phyloP scores from a whole-genome alignment of 2,797 vertebrate genomes.

The Acrossocheilus wenchowensis region DNA sequence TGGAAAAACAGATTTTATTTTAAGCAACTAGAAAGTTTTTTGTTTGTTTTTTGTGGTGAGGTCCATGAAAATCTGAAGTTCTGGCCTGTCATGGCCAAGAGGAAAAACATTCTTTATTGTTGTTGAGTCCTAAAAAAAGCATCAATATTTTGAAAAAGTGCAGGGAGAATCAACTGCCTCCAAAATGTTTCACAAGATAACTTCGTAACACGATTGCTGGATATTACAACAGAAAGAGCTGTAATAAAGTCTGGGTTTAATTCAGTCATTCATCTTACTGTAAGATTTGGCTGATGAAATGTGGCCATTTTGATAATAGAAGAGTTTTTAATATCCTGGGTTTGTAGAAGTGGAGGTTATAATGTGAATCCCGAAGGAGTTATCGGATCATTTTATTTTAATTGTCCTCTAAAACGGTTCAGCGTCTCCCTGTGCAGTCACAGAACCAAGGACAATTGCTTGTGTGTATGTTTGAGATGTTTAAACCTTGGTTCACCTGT shows the following conservation, averaged over 20 bases:
- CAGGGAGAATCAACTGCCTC: slow-evolving; percentile 1
- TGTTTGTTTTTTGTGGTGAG: neutral
- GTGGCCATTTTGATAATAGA: slow-evolving; percentile 41
- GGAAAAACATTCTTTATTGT: neutral
- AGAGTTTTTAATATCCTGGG: slow-evolving; percentile 46
- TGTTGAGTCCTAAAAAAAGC: neutral
- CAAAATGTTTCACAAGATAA: slow-evolving; percentile 19
- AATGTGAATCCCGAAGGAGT: slow-evolving; percentile 27
- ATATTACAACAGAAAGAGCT: slow-evolving; percentile 35
- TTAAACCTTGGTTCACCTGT: slow-evolving; percentile 19
- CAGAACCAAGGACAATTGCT: neutral
- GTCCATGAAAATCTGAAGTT: neutral
- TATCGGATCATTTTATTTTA: slow-evolving; percentile 44
- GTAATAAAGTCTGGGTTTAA: slow-evolving; percentile 35
- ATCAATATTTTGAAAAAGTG: neutral
- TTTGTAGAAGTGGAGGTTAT: slow-evolving; percentile 40
- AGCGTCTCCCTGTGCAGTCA: slow-evolving; percentile 22
- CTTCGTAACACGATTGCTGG: neutral
- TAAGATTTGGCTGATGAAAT: slow-evolving; percentile 29
- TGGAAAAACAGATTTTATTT: too few relatives aligned
- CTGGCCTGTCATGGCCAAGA: neutral
- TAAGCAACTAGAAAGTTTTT: neutral
- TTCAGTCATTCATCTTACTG: slow-evolving; percentile 31
- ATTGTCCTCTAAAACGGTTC: slow-evolving; percentile 26
- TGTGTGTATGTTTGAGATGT: slow-evolving; percentile 1